A percentile compares a stretch with the other conserved stretches of the same genome.
These are phyloP conservation scores for Petrocephalus schoutedeni DNA, from an alignment of 2,797 vertebrate species.

Conservation along the genomic window DNA sequence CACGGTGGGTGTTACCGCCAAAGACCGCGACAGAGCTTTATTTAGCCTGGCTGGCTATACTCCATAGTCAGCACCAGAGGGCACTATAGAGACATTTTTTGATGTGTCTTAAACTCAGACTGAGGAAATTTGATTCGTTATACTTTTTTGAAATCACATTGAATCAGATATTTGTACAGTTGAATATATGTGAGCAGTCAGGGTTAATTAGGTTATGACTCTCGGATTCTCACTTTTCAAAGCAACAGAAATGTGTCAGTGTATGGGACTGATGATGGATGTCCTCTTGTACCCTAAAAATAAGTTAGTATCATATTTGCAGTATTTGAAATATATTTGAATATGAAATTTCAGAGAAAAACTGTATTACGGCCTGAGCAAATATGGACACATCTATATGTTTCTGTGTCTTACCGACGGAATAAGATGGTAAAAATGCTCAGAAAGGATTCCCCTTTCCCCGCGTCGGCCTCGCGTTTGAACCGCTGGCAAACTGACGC, in stretches of 20 bases:
- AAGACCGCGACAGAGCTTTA: background rate
- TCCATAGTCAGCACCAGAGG: slow-evolving; percentile 5
- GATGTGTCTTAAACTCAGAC: background rate
- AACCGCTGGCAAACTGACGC: background rate
- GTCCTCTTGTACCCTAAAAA: background rate
- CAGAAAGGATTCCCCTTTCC: background rate
- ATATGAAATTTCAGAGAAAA: background rate
- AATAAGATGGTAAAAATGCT: background rate
- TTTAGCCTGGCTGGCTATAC: background rate
- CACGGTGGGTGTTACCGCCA: background rate
- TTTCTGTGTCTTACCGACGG: background rate
- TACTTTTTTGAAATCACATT: background rate
- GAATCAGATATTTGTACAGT: background rate
- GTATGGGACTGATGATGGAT: background rate
- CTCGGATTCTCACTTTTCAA: background rate
- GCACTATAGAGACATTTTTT: slow-evolving; percentile 3
- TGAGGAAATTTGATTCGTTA: background rate
- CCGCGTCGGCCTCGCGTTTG: background rate
- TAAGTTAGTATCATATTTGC: background rate
- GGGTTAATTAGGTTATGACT: slow-evolving; percentile 3
- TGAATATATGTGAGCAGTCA: background rate
- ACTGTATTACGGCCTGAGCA: background rate
- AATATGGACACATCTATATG: background rate
- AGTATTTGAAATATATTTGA: too few species aligned
- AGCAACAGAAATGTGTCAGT: background rate